phyloP scores from a whole-genome alignment of 2,888 invertebrate species.

The Lasioglossum leucozonium region DNA sequence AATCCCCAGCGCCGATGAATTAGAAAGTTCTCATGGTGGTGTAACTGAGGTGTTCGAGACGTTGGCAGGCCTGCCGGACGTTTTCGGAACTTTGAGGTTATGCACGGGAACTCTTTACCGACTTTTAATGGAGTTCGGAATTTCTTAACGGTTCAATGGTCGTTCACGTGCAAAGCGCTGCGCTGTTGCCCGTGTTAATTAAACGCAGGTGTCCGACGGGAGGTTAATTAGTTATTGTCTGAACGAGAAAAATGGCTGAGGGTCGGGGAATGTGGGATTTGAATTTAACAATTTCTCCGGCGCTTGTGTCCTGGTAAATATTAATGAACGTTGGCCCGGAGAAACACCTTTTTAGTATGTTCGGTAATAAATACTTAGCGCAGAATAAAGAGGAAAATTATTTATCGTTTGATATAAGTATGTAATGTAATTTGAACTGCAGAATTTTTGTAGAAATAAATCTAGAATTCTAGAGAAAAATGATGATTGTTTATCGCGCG shows the following conservation, averaged over 20 bases:
- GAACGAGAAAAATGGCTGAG: not conserved
- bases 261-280: not conserved
- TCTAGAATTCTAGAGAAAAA: not conserved
- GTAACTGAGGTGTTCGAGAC: not conserved
- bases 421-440: not conserved
- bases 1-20: not conserved
- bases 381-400: no score
- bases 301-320: not conserved
- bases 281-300: not conserved
- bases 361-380: no score
- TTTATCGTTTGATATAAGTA: no score
- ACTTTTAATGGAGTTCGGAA: not conserved
- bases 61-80: not conserved
- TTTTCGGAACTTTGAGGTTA: not conserved
- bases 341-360: not conserved
- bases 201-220: not conserved
- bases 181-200: not conserved
- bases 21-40: not conserved
- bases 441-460: not conserved
- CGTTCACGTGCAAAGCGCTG: not conserved
- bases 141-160: not conserved
- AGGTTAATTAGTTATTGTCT: not conserved
- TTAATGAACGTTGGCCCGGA: not conserved
- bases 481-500: not conserved
- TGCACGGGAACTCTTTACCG: not conserved